Evolutionary conservation across 1,140 invertebrate genomes (phyloP).

Genomic region (Drosophila littoralis): DNA sequence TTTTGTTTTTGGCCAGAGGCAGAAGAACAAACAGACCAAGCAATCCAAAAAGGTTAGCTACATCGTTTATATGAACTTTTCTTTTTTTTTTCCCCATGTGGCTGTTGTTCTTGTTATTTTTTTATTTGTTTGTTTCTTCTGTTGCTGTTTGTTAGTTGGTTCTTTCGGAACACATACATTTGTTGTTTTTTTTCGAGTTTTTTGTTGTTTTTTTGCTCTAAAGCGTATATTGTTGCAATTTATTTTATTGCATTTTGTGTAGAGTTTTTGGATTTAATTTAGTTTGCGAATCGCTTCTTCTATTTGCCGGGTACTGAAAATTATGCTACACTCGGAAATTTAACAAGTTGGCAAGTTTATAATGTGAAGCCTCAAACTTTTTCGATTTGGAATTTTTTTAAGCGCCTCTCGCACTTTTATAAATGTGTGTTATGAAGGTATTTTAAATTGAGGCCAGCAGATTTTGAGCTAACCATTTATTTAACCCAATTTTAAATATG

Average conservation of each 20-base stretch:
- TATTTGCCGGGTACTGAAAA: conserved; percentile 42
- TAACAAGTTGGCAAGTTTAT: conserved; percentile 80
- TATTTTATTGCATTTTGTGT: conserved; percentile 80
- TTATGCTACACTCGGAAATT: conserved; percentile 56
- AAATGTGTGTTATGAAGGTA: conserved; percentile 37
- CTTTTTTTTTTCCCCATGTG: conserved; percentile 37
- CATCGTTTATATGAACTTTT: conserved; percentile 72
- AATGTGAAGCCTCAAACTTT: conserved; percentile 74
- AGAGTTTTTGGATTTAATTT: conserved; percentile 79
- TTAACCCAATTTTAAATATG: background rate
- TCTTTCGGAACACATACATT: conserved; percentile 29
- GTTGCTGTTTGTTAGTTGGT: conserved; percentile 31
- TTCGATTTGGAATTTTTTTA: conserved; percentile 63
- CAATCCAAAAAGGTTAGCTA: conserved; percentile 63
- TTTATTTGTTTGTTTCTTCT: conserved; percentile 14
- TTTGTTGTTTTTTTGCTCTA: conserved; percentile 5
- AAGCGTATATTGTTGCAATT: conserved; percentile 76
- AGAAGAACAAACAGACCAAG: conserved; percentile 21
- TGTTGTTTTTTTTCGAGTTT: conserved; percentile 38
- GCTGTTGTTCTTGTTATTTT: conserved; percentile 28
- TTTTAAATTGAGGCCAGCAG: background rate
- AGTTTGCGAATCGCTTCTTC: conserved; percentile 48
- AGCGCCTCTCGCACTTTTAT: conserved; percentile 32
- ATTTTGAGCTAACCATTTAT: background rate
- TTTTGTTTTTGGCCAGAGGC: conserved; percentile 19